Percentiles rank a stretch among this genome's conserved stretches.
These are phyloP conservation scores for Cheilosia impressa DNA, from an alignment of 2,888 invertebrate species.

Conservation along the genomic window DNA sequence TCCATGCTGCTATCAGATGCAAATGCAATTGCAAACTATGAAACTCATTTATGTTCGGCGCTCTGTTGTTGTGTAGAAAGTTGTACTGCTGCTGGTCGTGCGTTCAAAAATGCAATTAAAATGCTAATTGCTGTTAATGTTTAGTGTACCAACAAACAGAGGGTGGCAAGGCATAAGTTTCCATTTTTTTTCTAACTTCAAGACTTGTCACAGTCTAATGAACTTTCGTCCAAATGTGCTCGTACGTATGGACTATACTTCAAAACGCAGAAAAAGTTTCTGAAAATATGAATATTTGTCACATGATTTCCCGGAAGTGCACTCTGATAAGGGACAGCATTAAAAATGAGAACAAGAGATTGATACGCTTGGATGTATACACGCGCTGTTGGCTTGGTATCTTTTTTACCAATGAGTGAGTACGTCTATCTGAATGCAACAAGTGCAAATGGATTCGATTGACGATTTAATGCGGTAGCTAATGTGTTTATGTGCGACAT, in stretches of 20 bases:
- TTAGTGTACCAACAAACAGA: neutral
- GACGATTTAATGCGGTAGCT: neutral
- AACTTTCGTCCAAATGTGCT: neutral
- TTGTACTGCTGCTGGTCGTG: neutral
- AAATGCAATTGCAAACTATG: neutral
- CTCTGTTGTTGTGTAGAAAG: neutral
- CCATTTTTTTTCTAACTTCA: neutral
- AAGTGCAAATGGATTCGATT: neutral
- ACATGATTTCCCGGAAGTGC: slow-evolving; percentile 30
- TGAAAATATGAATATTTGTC: slow-evolving; percentile 7
- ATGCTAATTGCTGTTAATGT: slow-evolving; percentile 33
- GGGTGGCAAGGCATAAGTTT: neutral
- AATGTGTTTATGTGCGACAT: neutral
- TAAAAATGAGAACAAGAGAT: neutral
- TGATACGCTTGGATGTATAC: neutral
- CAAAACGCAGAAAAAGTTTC: neutral
- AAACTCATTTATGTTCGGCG: neutral
- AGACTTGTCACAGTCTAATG: neutral
- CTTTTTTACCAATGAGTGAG: neutral
- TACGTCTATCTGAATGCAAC: neutral
- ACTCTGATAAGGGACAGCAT: slow-evolving; percentile 7
- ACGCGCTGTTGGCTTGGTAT: slow-evolving; percentile 1
- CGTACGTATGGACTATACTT: neutral
- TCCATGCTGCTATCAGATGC: too few species aligned
- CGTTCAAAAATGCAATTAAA: slow-evolving; percentile 31